A percentile compares a stretch with the other conserved stretches of the same genome.
These are phyloP conservation scores for Macrochelys suwanniensis DNA, from an alignment of 2,797 vertebrate species.

Conservation along the genomic window DNA sequence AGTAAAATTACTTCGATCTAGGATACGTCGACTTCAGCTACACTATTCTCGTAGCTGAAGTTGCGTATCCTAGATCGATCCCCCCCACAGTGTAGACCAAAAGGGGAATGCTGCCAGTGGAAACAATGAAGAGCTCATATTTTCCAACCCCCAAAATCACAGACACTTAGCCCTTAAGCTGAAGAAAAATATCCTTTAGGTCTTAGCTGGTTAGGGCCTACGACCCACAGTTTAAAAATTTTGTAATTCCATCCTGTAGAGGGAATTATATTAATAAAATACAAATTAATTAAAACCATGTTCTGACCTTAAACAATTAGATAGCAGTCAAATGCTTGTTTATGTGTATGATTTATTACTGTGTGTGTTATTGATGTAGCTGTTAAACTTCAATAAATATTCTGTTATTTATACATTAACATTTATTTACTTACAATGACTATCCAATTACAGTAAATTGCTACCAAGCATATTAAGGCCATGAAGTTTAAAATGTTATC, in stretches of 20 bases:
- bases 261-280: neutral
- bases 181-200: neutral
- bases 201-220: neutral
- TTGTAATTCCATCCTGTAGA: neutral
- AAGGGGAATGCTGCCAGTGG: neutral
- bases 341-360: neutral
- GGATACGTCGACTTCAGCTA: too few relatives aligned
- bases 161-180: neutral
- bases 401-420: conserved; percentile 34
- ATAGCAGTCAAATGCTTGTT: neutral
- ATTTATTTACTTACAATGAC: conserved; percentile 27
- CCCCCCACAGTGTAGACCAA: too few relatives aligned
- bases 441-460: neutral
- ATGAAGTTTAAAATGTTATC: conserved; percentile 11
- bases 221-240: neutral
- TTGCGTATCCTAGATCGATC: too few relatives aligned
- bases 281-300: neutral
- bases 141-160: neutral
- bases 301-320: neutral
- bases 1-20: too few relatives aligned
- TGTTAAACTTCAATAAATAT: conserved; percentile 12
- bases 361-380: neutral
- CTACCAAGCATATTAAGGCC: neutral
- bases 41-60: too few relatives aligned
- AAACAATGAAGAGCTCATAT: neutral